Percentiles rank a stretch among this genome's conserved stretches.
phyloP scores from a whole-genome alignment of 2,113 vertebrate genomes.

The Macaca nemestrina region DNA sequence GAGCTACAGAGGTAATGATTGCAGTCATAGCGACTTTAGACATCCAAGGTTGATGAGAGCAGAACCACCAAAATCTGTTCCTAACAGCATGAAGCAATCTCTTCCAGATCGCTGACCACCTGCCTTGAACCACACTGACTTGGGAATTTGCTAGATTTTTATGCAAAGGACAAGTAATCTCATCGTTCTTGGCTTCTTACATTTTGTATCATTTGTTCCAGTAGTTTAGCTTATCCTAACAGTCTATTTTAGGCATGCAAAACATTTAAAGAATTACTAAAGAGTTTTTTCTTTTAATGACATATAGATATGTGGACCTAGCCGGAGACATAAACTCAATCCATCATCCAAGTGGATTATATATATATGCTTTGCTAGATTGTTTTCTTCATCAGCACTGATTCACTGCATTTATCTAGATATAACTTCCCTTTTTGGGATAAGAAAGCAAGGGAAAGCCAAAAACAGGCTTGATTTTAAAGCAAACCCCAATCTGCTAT shows the following conservation, averaged over 20 bases:
- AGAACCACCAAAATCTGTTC: neutral
- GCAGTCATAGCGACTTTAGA: neutral
- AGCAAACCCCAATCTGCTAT: neutral
- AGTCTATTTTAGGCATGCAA: neutral
- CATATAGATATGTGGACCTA: neutral
- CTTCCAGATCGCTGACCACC: neutral
- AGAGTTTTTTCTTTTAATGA: neutral
- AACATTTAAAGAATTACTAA: neutral
- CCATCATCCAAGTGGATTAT: neutral
- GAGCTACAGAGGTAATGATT: neutral
- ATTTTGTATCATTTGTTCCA: neutral
- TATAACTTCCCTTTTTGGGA: neutral
- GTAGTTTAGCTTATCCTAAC: neutral
- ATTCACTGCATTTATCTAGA: neutral
- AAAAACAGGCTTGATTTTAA: neutral
- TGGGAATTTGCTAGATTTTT: neutral
- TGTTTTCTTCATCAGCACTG: neutral
- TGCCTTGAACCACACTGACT: neutral
- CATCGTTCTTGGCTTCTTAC: neutral
- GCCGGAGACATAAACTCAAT: neutral
- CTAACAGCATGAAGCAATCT: neutral
- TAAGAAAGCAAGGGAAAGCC: neutral
- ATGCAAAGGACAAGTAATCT: neutral
- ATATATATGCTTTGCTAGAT: neutral
- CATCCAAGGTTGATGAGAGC: neutral